A percentile compares a stretch with the other conserved stretches of the same genome.
Conservation (phyloP, 2,888 invertebrate genomes). For the Silvanus unidentatus region DNA sequence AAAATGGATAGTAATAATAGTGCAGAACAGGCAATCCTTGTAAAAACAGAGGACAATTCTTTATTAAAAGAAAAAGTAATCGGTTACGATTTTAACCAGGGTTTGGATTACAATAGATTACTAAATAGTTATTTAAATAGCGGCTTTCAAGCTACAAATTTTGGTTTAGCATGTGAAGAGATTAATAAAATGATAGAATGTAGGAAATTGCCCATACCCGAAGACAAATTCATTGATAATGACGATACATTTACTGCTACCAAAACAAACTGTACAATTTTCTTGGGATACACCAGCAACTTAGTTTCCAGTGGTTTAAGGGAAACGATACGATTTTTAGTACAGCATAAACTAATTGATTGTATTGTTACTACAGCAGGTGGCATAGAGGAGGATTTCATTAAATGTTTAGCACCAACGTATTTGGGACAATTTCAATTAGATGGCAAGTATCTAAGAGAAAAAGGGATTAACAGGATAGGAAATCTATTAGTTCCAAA, state of each 20-base stretch:
- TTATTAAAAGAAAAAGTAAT: slow-evolving; percentile 51
- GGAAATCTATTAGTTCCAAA: slow-evolving; percentile 96
- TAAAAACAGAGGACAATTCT: slow-evolving; percentile 33
- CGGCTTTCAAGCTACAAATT: slow-evolving; percentile 98
- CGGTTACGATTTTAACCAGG: slow-evolving; percentile 92
- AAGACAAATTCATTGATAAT: slow-evolving; percentile 63
- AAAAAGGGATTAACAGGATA: slow-evolving; percentile 76
- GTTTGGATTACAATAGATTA: slow-evolving; percentile 79
- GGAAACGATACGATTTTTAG: slow-evolving; percentile 84
- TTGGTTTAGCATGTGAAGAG: slow-evolving; percentile 85
- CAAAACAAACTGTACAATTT: slow-evolving; percentile 84
- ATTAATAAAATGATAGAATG: slow-evolving; percentile 85
- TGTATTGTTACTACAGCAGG: slow-evolving; percentile 97
- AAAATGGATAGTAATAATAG: no score
- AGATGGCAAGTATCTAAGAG: slow-evolving; percentile 71
- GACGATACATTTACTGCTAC: slow-evolving; percentile 75
- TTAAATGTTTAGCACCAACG: slow-evolving; percentile 95
- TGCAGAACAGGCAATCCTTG: slow-evolving; percentile 32
- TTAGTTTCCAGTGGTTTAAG: slow-evolving; percentile 92
- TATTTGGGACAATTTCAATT: slow-evolving; percentile 87
- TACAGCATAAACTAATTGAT: slow-evolving; percentile 84
- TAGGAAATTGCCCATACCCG: slow-evolving; percentile 61
- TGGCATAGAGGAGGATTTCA: slow-evolving; percentile 97
- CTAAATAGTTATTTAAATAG: slow-evolving; percentile 71
- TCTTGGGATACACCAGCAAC: slow-evolving; percentile 96